Evolutionary conservation across 2,797 vertebrate species (phyloP).

Genomic region (Trichosurus vulpecula): DNA sequence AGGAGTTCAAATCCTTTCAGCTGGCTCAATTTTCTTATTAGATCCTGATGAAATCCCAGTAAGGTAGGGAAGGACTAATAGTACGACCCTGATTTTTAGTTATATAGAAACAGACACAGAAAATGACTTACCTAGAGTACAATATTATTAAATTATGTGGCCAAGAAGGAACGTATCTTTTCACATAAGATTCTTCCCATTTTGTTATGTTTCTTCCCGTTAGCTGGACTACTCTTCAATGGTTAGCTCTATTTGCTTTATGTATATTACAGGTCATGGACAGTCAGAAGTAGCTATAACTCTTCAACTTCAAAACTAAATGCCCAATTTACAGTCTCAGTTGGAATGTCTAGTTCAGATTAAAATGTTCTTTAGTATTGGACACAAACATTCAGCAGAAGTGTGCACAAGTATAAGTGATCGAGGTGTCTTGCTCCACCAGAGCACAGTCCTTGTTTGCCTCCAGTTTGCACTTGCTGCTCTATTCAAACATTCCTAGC

Average conservation of each 20-base stretch:
- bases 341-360: constrained; percentile 9
- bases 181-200: not conserved
- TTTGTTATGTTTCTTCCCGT: not conserved
- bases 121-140: not conserved
- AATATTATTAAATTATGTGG: not conserved
- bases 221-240: not conserved
- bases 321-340: not conserved
- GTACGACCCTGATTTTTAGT: not conserved
- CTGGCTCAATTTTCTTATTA: not conserved
- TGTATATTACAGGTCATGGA: not conserved
- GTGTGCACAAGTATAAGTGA: not conserved
- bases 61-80: not conserved
- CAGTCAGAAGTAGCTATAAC: not conserved
- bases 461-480: not conserved
- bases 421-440: not conserved
- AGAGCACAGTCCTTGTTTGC: constrained; percentile 13
- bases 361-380: not conserved
- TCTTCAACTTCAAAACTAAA: not conserved
- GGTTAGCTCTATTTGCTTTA: not conserved
- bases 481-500: not conserved
- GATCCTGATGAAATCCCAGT: not conserved
- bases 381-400: not conserved
- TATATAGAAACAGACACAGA: not conserved
- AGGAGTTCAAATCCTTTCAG: not conserved
- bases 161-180: not conserved